Conservation (phyloP, 2,888 invertebrate species). For the Morpho deidamia region DNA sequence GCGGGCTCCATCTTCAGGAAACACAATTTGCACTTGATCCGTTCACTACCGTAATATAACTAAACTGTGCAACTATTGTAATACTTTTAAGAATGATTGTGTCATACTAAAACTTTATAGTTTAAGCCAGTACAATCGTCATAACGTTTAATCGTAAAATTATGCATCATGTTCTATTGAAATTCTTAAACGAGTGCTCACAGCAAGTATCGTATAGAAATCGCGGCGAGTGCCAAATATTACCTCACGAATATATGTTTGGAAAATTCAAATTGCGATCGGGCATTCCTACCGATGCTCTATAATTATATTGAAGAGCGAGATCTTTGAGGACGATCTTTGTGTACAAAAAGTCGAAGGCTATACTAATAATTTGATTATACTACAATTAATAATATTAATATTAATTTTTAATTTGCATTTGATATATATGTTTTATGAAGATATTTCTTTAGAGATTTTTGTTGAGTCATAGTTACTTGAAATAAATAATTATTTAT, state of each 20-base stretch:
- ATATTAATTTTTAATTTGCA: too few species aligned
- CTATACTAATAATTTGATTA: background rate
- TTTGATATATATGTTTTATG: too few species aligned
- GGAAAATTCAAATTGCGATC: conserved; percentile 6
- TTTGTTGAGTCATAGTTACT: too few species aligned
- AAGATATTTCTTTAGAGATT: too few species aligned
- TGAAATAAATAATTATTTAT: too few species aligned
- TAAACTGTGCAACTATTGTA: background rate
- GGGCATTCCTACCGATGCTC: background rate
- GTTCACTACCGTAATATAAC: background rate
- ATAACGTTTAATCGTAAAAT: conserved; percentile 10
- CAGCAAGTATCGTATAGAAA: background rate
- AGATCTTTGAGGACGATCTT: too few species aligned
- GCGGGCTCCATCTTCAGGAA: conserved; percentile 13
- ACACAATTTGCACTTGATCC: background rate
- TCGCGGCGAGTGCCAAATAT: conserved; percentile 8
- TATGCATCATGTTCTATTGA: conserved; percentile 16
- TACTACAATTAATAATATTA: background rate
- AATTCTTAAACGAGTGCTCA: background rate
- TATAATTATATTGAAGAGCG: too few species aligned
- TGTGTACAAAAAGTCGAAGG: background rate
- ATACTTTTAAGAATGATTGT: too few species aligned
- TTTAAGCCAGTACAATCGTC: background rate
- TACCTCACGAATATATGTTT: conserved; percentile 2
- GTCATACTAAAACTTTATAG: background rate